Evolutionary conservation across 2,888 invertebrate genomes (phyloP), one percentile per base, ranked within the genome.

Genomic region (Odontocerum albicorne): DNA sequence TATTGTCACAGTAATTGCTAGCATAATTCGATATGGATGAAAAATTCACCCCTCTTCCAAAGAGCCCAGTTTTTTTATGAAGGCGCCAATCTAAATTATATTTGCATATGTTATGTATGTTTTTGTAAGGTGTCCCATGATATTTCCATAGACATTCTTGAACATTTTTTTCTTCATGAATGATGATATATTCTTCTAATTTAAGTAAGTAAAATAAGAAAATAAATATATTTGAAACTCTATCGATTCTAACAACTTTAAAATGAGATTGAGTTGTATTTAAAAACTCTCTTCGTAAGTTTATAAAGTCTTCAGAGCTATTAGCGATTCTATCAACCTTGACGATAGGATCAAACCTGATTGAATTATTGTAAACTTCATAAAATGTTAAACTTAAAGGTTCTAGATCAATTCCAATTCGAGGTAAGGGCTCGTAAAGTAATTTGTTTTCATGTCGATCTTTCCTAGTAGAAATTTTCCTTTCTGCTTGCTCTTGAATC

Each of bases 21-120:
- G 66, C 64, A 55, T 66, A 67, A 35, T 50, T 62, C 1, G 65
- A 55, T 35, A 57, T 57, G 4, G 65, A 64, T 4, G 66, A 55
- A 57, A 68, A 68, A 13, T 63, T 65, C 1, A 68, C 65, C 12
- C 68, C 68, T 42, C 65, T 58, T 4, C 68, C 68, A 61, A 63
- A 67, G 16, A 50, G 60, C 36, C 64, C 59, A 1, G 65, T 65
- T 27, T 39, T 50, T 7, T 66, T 66, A 38, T 62, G 62, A 7
- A 63, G 50, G 31, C 67, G 62, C 66, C 66, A 68, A 57, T 69
- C 60, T 20, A 68, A 68, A 59, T 68, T 68, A 16, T 64, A 52
- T 21, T 33, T 36, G 39, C 64, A 65, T 33, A 69, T 69, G 8
- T 47, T 59, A 4, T 52, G 21, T 1, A 65, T 45, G 49, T 65